Conservation (phyloP, 2,888 invertebrate species). For the Eupithecia subfuscata region DNA sequence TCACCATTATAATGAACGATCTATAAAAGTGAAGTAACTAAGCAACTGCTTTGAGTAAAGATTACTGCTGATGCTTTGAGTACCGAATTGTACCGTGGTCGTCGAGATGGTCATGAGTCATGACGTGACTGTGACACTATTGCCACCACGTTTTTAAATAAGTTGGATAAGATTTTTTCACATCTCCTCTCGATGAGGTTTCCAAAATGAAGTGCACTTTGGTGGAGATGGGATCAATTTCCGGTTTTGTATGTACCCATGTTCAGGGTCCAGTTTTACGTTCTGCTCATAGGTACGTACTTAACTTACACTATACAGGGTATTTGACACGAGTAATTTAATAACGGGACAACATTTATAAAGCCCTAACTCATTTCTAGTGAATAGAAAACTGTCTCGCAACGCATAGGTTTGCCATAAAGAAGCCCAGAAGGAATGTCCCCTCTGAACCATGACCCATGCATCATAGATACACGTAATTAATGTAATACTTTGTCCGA, state of each 20-base stretch:
- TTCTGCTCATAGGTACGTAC: neutral
- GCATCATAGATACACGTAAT: neutral
- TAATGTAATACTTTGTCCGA: slow-evolving; percentile 1
- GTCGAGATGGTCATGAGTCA: no score
- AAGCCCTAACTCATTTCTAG: neutral
- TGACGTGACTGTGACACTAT: no score
- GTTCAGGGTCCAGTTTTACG: neutral
- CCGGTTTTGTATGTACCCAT: neutral
- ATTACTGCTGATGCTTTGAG: no score
- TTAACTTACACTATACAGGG: neutral
- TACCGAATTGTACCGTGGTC: no score
- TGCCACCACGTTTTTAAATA: no score
- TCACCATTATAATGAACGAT: neutral
- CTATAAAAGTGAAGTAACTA: neutral
- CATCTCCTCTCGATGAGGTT: no score
- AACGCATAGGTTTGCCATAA: neutral
- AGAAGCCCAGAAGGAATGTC: neutral
- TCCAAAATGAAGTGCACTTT: no score
- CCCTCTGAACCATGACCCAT: neutral
- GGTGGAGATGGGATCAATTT: no score
- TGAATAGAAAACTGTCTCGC: neutral
- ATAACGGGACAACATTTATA: neutral
- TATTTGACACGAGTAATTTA: neutral
- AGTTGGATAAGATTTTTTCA: no score
- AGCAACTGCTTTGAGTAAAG: no score